phyloP scores from a whole-genome alignment of 2,113 vertebrate species.

The Cavia porcellus region DNA sequence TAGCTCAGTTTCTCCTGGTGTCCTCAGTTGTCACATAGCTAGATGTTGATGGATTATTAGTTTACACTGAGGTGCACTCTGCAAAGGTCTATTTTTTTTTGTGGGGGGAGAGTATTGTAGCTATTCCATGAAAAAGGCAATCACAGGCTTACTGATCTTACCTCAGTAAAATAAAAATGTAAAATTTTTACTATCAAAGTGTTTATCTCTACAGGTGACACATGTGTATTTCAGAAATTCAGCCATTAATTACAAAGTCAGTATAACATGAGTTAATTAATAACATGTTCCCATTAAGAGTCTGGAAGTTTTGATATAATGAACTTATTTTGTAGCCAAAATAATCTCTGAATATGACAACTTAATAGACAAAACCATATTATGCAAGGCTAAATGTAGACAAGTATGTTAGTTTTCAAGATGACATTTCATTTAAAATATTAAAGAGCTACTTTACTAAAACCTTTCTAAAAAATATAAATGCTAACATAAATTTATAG shows the following conservation, averaged over 20 bases:
- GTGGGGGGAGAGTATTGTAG: not conserved
- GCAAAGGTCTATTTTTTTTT: not conserved
- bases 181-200: slow-evolving; percentile 20
- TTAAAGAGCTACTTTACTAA: not conserved
- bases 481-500: slow-evolving; percentile 33
- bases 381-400: not conserved
- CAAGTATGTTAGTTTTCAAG: not conserved
- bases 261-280: not conserved
- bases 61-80: not conserved
- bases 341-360: not conserved
- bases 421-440: slow-evolving; percentile 25
- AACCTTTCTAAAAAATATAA: not conserved
- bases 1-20: not conserved
- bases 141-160: not conserved
- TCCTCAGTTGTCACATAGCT: not conserved
- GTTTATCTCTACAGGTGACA: not conserved
- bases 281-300: not conserved
- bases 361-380: not conserved
- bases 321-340: slow-evolving; percentile 10
- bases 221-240: not conserved
- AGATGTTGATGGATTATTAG: not conserved
- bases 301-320: not conserved
- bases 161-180: not conserved
- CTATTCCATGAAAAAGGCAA: not conserved
- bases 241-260: slow-evolving; percentile 18